Percentiles rank a stretch among this genome's conserved stretches.
Conservation (phyloP, 2,888 invertebrate genomes). For the Torymus aiolomorphi region DNA sequence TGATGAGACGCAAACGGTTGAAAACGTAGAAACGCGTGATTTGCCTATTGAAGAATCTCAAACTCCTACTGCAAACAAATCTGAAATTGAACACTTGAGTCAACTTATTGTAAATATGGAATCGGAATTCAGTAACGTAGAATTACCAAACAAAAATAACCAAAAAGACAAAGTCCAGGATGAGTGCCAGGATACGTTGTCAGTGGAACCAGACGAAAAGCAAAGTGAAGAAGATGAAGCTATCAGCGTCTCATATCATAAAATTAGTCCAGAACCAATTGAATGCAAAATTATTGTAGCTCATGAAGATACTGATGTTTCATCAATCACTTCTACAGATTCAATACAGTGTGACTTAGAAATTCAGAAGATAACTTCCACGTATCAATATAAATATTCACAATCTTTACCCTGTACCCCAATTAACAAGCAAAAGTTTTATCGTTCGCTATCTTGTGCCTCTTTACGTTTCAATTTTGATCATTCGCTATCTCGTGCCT, state of each 20-base stretch:
- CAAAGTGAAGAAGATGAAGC: slow-evolving; percentile 60
- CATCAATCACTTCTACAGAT: slow-evolving; percentile 41
- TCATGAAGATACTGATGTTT: slow-evolving; percentile 53
- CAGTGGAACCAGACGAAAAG: slow-evolving; percentile 52
- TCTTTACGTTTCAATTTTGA: slow-evolving; percentile 68
- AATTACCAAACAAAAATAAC: slow-evolving; percentile 43
- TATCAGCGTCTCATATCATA: slow-evolving; percentile 46
- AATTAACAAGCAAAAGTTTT: slow-evolving; percentile 60
- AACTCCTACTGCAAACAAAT: slow-evolving; percentile 55
- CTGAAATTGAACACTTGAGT: slow-evolving; percentile 71
- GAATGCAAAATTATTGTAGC: slow-evolving; percentile 56
- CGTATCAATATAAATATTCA: slow-evolving; percentile 66
- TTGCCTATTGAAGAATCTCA: slow-evolving; percentile 14
- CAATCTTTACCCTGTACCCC: slow-evolving; percentile 71
- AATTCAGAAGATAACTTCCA: slow-evolving; percentile 38
- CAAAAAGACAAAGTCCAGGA: slow-evolving; percentile 23
- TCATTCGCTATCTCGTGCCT: no score
- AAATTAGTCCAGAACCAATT: slow-evolving; percentile 27
- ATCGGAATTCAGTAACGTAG: slow-evolving; percentile 63
- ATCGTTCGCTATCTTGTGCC: slow-evolving; percentile 62
- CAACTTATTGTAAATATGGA: slow-evolving; percentile 70
- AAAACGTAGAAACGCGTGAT: slow-evolving; percentile 57
- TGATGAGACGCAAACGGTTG: slow-evolving; percentile 39
- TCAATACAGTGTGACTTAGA: slow-evolving; percentile 43
- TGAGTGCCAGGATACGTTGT: slow-evolving; percentile 38